Percentiles rank a stretch among this genome's conserved stretches.
These are phyloP conservation scores for Acanthosepion esculentum DNA, from an alignment of 2,888 invertebrate species.

Conservation along the genomic window DNA sequence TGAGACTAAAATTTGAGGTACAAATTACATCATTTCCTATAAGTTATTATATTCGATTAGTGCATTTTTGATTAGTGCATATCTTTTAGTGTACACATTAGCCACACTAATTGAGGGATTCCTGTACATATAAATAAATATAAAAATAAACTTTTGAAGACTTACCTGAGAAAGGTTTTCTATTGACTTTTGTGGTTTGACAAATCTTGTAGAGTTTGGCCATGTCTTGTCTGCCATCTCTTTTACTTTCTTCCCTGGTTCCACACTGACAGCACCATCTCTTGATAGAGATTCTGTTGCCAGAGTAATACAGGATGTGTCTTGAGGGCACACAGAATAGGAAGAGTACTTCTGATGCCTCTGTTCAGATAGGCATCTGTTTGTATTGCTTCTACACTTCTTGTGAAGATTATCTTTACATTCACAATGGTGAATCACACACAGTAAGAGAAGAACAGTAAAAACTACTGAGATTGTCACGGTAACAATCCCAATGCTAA, in stretches of 20 bases:
- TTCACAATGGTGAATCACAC: neutral
- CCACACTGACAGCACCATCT: neutral
- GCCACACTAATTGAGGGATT: too few species aligned
- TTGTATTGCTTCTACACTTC: too few species aligned
- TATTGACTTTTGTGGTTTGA: neutral
- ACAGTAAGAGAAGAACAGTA: neutral
- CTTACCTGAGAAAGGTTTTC: neutral
- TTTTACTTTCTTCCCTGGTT: neutral
- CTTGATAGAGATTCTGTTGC: neutral
- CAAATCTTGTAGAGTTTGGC: neutral
- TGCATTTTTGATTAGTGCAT: too few species aligned
- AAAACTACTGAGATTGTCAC: neutral
- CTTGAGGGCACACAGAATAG: neutral
- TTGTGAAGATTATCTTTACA: neutral
- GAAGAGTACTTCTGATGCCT: neutral
- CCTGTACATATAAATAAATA: too few species aligned
- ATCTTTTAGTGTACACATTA: too few species aligned
- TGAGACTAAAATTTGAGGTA: too few species aligned
- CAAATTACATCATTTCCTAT: too few species aligned
- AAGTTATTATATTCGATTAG: too few species aligned
- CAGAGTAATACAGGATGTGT: neutral
- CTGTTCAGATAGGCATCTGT: neutral
- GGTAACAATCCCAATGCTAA: neutral
- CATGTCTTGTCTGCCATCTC: neutral
- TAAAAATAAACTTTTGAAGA: neutral